Base-by-base conservation (phyloP, 2,113 vertebrate species). In the Nycticorax nycticorax region DNA sequence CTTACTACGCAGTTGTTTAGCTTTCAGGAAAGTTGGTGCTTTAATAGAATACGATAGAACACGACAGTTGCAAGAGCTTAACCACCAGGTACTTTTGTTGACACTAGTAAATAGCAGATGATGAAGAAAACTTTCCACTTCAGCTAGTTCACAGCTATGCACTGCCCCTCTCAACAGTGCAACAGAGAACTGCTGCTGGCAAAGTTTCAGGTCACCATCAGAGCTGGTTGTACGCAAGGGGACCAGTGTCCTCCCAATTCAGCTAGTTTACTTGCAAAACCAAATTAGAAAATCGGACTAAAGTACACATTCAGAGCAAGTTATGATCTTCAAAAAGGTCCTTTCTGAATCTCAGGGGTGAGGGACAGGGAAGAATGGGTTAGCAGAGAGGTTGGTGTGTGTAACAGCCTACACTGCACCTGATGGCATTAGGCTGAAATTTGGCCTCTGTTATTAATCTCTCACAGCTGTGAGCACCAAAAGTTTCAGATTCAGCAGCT, bases 191-290 rank as follows among this genome's bases (percentile, higher is more conserved):
- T 66, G 9, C 45, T 41, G 37, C 37, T 45, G 39, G 57, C 59
- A 82, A 16, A 59, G 21, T 14, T 78, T 77, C 55, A 39, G 52
- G 4, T 93, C 60, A 56, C 37, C 55, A 39, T 81, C 67, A 77
- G 55, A 86, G 74, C 55, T 24, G 32, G 52, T 7, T 2, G 6
- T 28, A n/a, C 4, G 0, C 0, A 0, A 63, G 22, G 33, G 13
- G 8, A 67, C 28, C 15, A 16, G 43, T 35, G 30, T 71, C n/a
- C 66, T 63, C 23, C 24, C 78, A 23, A 37, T 69, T 76, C 26
- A n/a, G 9, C 27, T 23, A n/a, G 33, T 28, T 79, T 67, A 79
- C n/a, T 80, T 75, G 41, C 47, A 85, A 91, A 89, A 30, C 20
- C 35, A 68, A 33, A 85, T 77, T 18, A 14, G 48, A 89, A 72